phyloP scores from a whole-genome alignment of 2,888 invertebrate genomes.

The Holacanthella duospinosa region DNA sequence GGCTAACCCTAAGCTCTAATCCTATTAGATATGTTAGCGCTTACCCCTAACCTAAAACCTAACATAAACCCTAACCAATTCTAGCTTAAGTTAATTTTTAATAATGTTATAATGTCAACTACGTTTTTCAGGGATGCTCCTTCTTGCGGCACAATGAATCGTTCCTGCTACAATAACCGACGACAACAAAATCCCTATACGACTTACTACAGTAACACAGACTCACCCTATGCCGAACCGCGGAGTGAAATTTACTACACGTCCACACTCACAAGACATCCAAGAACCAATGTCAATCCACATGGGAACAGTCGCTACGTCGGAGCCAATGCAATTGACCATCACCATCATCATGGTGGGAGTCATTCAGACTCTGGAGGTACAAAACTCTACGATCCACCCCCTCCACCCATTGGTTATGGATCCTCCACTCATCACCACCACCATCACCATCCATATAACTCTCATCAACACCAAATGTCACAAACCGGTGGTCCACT shows the following conservation, averaged over 20 bases:
- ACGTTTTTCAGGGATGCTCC: constrained; percentile 31
- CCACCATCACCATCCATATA: neutral
- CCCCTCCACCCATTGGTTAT: constrained; percentile 11
- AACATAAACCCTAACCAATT: too few species aligned
- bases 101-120: too few species aligned
- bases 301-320: neutral
- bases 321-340: neutral
- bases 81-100: too few species aligned
- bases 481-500: too few species aligned
- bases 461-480: neutral
- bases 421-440: constrained; percentile 1
- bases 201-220: constrained; percentile 27
- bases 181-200: constrained; percentile 25
- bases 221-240: constrained; percentile 34
- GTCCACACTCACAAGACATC: constrained; percentile 34
- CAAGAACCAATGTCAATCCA: constrained; percentile 22
- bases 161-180: constrained; percentile 31
- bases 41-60: too few species aligned
- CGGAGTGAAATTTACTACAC: constrained; percentile 37
- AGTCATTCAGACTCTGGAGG: constrained; percentile 1
- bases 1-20: too few species aligned
- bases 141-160: constrained; percentile 35
- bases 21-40: too few species aligned
- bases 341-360: neutral
- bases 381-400: constrained; percentile 17